A percentile compares a stretch with the other conserved stretches of the same genome.
Evolutionary conservation across 2,113 vertebrate species (phyloP).

Genomic region (Budorcas taxicolor): DNA sequence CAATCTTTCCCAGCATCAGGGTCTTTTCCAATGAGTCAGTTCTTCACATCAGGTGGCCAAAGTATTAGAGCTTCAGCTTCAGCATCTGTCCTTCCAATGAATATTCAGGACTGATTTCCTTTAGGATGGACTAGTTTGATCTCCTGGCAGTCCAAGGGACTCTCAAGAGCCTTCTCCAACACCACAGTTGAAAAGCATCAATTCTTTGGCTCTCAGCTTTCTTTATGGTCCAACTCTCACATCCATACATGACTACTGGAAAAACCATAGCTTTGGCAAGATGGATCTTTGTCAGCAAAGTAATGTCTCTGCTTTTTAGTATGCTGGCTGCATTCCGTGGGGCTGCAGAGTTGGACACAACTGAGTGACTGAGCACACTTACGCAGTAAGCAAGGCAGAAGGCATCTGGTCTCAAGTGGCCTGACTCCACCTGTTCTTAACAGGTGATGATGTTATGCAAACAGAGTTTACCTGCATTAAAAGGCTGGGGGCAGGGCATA

Average conservation of each 20-base stretch:
- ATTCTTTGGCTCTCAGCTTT: background rate
- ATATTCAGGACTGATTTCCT: accelerated
- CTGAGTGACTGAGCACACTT: background rate
- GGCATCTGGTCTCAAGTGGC: background rate
- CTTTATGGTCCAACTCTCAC: background rate
- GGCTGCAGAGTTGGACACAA: background rate
- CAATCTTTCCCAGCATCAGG: background rate
- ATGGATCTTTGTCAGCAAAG: background rate
- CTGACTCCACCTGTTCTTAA: background rate
- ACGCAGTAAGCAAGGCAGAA: background rate
- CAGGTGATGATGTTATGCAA: background rate
- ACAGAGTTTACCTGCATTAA: background rate
- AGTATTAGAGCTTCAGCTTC: background rate
- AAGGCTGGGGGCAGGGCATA: background rate
- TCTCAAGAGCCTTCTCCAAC: background rate
- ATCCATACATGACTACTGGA: background rate
- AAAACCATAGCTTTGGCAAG: background rate
- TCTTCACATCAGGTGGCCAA: background rate
- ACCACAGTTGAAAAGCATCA: background rate
- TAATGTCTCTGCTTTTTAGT: background rate
- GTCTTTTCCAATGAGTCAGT: background rate
- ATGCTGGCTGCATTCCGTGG: background rate
- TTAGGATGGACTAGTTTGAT: background rate
- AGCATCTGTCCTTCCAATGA: background rate
- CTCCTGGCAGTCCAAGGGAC: background rate